Evolutionary conservation across 2,888 invertebrate genomes (phyloP).

Genomic region (Malthinus flaveolus): DNA sequence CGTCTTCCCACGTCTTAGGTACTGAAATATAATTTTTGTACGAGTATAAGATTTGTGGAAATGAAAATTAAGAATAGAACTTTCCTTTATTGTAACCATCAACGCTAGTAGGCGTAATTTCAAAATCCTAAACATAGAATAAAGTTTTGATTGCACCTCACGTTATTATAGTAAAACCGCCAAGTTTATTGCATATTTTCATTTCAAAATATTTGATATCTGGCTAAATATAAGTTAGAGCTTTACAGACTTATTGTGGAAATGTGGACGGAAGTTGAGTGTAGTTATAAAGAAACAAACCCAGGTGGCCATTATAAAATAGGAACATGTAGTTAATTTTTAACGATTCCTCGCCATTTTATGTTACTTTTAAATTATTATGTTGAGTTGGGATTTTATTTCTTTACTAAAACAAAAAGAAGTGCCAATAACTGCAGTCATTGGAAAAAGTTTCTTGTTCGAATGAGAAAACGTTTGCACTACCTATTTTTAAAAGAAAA

Average conservation of each 20-base stretch:
- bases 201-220: constrained; percentile 40
- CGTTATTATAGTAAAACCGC: constrained; percentile 37
- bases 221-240: constrained; percentile 41
- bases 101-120: too few species aligned
- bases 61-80: too few species aligned
- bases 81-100: too few species aligned
- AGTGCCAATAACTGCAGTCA: too few species aligned
- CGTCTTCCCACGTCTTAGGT: too few species aligned
- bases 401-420: too few species aligned
- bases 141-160: constrained; percentile 23
- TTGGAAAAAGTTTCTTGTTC: too few species aligned
- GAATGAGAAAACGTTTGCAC: too few species aligned
- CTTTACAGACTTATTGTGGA: constrained; percentile 33
- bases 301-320: constrained; percentile 40
- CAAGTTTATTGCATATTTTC: constrained; percentile 38
- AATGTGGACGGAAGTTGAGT: constrained; percentile 36
- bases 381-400: not conserved
- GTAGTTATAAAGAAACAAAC: constrained; percentile 41
- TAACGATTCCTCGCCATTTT: constrained; percentile 14
- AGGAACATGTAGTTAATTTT: constrained; percentile 35
- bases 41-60: too few species aligned
- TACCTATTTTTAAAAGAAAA: too few species aligned
- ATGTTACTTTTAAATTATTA: constrained; percentile 6
- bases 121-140: not conserved
- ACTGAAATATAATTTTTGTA: too few species aligned